Percentiles rank a stretch among this genome's conserved stretches.
Conservation (phyloP, 1,140 invertebrate genomes). For the Vollenhovia emeryi region DNA sequence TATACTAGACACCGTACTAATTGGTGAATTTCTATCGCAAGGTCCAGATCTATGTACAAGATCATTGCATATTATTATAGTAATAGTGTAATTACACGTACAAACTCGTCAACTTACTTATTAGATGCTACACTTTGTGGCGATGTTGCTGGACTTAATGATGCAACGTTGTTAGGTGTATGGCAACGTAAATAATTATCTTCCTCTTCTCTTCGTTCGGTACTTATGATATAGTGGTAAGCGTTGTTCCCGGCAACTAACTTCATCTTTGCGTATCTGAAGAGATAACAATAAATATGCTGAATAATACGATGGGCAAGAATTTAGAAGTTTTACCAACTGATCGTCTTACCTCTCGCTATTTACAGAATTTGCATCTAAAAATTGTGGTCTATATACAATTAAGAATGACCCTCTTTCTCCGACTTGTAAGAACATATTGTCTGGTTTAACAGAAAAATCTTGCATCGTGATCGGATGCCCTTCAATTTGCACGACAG, state of each 20-base stretch:
- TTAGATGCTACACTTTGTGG: constrained; percentile 78
- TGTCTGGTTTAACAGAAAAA: constrained; percentile 74
- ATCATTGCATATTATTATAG: neutral
- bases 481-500: constrained; percentile 39
- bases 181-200: constrained; percentile 76
- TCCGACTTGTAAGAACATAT: constrained; percentile 67
- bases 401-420: constrained; percentile 74
- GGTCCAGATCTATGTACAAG: constrained; percentile 69
- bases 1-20: constrained; percentile 77
- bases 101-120: constrained; percentile 68
- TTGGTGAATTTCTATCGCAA: constrained; percentile 81
- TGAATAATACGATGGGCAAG: neutral
- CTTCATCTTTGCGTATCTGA: constrained; percentile 75
- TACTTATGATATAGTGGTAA: constrained; percentile 73
- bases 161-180: constrained; percentile 74
- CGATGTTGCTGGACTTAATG: constrained; percentile 77
- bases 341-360: constrained; percentile 19
- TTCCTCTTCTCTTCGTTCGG: constrained; percentile 71
- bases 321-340: constrained; percentile 69
- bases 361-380: constrained; percentile 20
- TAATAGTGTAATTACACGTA: neutral
- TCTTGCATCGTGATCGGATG: constrained; percentile 45
- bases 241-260: constrained; percentile 69
- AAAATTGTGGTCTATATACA: constrained; percentile 72
- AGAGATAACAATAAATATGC: constrained; percentile 17